Percentiles rank a stretch among this genome's conserved stretches.
These are phyloP conservation scores for Labeo rohita DNA, from an alignment of 2,113 vertebrate genomes.

Conservation along the genomic window DNA sequence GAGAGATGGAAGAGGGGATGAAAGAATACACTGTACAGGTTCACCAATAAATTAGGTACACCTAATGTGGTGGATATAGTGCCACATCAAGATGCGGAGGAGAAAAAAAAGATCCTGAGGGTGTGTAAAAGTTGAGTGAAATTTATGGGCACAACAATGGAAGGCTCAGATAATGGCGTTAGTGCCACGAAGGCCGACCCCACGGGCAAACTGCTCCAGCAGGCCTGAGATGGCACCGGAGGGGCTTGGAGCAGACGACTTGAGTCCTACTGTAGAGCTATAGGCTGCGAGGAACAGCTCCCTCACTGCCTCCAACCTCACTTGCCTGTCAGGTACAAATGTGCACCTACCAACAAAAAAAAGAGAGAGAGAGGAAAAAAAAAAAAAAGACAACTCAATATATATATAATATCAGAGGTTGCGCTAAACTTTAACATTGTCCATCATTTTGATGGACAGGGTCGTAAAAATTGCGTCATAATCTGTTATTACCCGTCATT, in stretches of 20 bases:
- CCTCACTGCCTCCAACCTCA: slow-evolving; percentile 90
- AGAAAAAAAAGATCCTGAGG: neutral
- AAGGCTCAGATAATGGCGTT: slow-evolving; percentile 83
- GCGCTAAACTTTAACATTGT: no score
- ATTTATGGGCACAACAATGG: neutral
- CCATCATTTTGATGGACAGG: no score
- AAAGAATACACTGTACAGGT: slow-evolving; percentile 16
- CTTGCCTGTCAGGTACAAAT: slow-evolving; percentile 80
- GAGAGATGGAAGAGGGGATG: neutral
- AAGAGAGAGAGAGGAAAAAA: no score
- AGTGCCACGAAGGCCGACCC: slow-evolving; percentile 87
- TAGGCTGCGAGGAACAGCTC: slow-evolving; percentile 91
- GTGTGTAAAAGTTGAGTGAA: neutral
- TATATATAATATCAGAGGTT: no score
- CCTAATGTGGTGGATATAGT: neutral
- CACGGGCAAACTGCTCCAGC: slow-evolving; percentile 94
- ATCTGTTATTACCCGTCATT: no score
- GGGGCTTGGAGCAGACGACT: slow-evolving; percentile 83
- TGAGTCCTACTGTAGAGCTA: slow-evolving; percentile 91
- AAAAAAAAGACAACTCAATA: no score
- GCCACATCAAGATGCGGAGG: neutral
- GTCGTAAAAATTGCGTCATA: no score
- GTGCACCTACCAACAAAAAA: slow-evolving; percentile 65
- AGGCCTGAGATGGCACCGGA: slow-evolving; percentile 91
- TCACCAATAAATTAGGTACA: neutral